A percentile compares a stretch with the other conserved stretches of the same genome.
Evolutionary conservation across 2,797 vertebrate genomes (phyloP).

Genomic region (Microctenopoma lineatum): DNA sequence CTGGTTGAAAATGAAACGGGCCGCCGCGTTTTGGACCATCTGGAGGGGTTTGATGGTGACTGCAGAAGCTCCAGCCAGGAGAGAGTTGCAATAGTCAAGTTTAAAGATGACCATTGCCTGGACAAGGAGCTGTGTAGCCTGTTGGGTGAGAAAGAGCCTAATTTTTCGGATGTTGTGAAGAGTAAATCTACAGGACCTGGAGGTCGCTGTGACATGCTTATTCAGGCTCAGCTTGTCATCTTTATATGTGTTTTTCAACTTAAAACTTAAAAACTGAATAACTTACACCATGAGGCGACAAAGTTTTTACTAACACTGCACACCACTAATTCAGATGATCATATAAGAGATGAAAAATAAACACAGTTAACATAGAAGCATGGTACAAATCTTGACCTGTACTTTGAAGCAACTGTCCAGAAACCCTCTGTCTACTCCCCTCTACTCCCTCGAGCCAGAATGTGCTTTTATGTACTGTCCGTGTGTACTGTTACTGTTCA

Average conservation of each 20-base stretch:
- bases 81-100: too few species aligned
- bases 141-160: too few species aligned
- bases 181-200: too few species aligned
- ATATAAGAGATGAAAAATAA: conserved; percentile 10
- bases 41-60: too few species aligned
- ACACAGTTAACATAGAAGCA: not conserved
- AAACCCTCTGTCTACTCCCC: not conserved
- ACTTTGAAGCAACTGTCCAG: not conserved
- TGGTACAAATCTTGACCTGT: not conserved
- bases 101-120: too few species aligned
- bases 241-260: not conserved
- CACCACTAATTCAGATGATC: not conserved
- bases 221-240: too few species aligned
- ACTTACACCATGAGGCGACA: not conserved
- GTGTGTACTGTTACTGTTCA: not conserved
- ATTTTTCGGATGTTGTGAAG: too few species aligned
- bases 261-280: not conserved
- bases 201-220: too few species aligned
- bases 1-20: too few species aligned
- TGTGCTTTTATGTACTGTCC: not conserved
- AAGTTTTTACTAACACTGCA: not conserved
- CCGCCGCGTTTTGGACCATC: too few species aligned
- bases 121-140: too few species aligned
- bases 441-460: not conserved
- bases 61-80: too few species aligned